phyloP scores from a whole-genome alignment of 2,888 invertebrate genomes.

The Spisula solida region DNA sequence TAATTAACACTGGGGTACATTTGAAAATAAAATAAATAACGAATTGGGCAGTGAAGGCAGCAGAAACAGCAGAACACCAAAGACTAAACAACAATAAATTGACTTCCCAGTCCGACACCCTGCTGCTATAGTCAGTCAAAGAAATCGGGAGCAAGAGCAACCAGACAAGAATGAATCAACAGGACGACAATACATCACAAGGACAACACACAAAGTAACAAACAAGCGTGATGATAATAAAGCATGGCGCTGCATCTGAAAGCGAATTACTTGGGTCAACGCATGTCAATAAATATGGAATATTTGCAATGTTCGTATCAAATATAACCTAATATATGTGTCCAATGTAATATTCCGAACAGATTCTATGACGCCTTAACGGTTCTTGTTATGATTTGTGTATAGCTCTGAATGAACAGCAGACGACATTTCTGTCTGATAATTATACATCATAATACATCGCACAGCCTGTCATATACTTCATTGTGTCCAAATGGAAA shows the following conservation, averaged over 20 bases:
- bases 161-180: no score
- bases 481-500: not conserved
- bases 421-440: not conserved
- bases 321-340: not conserved
- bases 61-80: no score
- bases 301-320: not conserved
- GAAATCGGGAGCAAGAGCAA: no score
- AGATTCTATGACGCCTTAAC: not conserved
- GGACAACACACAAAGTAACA: not conserved
- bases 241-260: not conserved
- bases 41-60: no score
- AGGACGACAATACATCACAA: no score
- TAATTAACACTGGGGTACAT: no score
- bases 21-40: no score
- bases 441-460: not conserved
- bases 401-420: not conserved
- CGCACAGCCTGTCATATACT: not conserved
- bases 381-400: not conserved
- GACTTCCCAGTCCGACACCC: no score
- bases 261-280: not conserved
- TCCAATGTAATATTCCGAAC: not conserved
- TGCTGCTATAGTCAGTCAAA: no score
- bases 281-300: not conserved
- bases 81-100: no score
- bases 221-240: not conserved